Percentiles rank a stretch among this genome's conserved stretches.
These are phyloP conservation scores for Drosophila fuyamai DNA, from an alignment of 1,140 invertebrate genomes.

Conservation along the genomic window DNA sequence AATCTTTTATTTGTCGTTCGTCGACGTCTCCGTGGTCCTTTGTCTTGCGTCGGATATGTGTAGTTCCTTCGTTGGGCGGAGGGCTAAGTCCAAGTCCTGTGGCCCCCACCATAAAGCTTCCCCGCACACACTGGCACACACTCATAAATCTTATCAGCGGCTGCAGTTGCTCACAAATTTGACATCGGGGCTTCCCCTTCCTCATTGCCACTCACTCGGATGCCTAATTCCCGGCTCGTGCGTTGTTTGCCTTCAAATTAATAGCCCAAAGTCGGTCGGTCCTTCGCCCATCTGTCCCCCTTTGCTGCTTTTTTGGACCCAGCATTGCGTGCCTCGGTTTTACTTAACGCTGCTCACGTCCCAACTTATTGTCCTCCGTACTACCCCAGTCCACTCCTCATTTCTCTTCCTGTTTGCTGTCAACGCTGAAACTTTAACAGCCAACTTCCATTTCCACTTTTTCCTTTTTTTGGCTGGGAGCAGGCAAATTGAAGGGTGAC, in stretches of 20 bases:
- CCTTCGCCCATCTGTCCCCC: conserved; percentile 8
- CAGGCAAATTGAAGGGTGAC: conserved; percentile 72
- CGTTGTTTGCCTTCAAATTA: conserved; percentile 58
- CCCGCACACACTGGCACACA: conserved; percentile 3
- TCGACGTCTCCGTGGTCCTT: conserved; percentile 24
- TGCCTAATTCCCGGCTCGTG: conserved; percentile 56
- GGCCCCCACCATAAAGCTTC: conserved; percentile 20
- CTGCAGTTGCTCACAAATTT: conserved; percentile 77
- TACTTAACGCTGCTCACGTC: conserved; percentile 75
- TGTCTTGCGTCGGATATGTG: conserved; percentile 36
- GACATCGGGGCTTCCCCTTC: conserved; percentile 28
- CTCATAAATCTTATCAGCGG: conserved; percentile 77
- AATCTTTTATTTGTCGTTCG: conserved; percentile 80
- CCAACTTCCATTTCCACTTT: conserved; percentile 45
- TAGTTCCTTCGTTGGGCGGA: conserved; percentile 18
- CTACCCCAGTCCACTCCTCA: conserved; percentile 17
- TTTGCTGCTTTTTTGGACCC: conserved; percentile 12
- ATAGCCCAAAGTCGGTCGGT: conserved; percentile 39
- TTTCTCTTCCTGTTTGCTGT: conserved; percentile 51
- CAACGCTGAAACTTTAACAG: conserved; percentile 61
- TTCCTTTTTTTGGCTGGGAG: conserved; percentile 8
- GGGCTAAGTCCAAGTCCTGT: conserved; percentile 9
- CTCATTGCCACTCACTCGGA: conserved; percentile 36
- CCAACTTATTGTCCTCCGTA: conserved; percentile 38
- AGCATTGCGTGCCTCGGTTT: conserved; percentile 70